phyloP scores from a whole-genome alignment of 2,113 vertebrate genomes.

The Epinephelus fuscoguttatus region DNA sequence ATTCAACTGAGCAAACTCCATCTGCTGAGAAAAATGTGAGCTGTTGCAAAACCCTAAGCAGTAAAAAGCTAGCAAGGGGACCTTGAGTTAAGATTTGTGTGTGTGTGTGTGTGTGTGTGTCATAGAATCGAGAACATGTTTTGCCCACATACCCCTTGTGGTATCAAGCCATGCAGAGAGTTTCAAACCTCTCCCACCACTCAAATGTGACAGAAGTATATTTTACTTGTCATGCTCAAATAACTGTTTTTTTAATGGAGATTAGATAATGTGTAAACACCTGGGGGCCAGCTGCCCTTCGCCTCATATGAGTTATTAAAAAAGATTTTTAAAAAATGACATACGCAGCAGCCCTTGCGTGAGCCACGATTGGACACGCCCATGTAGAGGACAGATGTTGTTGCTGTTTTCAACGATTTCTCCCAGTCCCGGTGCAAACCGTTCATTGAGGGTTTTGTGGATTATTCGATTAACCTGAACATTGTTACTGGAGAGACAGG shows the following conservation, averaged over 20 bases:
- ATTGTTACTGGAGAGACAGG: constrained; percentile 6
- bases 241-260: not conserved
- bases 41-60: not conserved
- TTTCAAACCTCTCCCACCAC: not conserved
- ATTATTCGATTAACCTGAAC: not conserved
- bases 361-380: too few species aligned
- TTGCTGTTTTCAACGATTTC: not conserved
- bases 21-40: constrained; percentile 6
- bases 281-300: too few species aligned
- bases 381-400: not conserved
- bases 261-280: too few species aligned
- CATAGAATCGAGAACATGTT: not conserved
- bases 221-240: not conserved
- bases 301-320: too few species aligned
- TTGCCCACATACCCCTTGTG: not conserved
- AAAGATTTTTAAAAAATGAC: too few species aligned
- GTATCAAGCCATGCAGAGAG: constrained; percentile 1
- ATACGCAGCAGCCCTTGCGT: too few species aligned
- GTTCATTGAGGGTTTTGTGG: not conserved
- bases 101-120: not conserved
- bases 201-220: not conserved
- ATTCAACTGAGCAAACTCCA: not conserved
- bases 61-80: not conserved
- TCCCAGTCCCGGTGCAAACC: not conserved
- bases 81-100: not conserved